Conservation (phyloP, 1,140 invertebrate species). For the Leptoteleia sp. region DNA sequence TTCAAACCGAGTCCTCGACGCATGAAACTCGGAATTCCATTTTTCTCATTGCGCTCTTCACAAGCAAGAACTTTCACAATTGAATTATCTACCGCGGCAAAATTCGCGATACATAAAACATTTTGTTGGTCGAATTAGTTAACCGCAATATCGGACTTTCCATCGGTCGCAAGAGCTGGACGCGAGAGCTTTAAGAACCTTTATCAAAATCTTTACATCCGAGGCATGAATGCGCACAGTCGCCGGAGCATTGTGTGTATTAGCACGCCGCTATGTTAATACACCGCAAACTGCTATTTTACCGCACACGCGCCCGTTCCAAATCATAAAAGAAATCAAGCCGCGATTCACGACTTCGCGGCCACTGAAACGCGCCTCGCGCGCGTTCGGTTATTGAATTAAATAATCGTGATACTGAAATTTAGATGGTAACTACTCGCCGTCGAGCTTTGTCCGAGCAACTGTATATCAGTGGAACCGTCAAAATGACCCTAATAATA, state of each 20-base stretch:
- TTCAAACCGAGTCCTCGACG: too few species aligned
- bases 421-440: background rate
- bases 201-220: background rate
- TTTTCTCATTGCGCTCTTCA: too few species aligned
- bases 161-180: too few species aligned
- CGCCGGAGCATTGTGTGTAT: slow-evolving; percentile 5
- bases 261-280: background rate
- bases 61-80: background rate
- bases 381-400: slow-evolving; percentile 8
- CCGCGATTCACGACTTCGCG: background rate
- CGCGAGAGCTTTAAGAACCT: background rate
- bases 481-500: slow-evolving; percentile 5
- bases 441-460: background rate
- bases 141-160: background rate
- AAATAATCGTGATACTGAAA: slow-evolving; percentile 15
- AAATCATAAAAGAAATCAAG: slow-evolving; percentile 5
- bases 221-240: background rate
- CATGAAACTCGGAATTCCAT: too few species aligned
- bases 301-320: background rate
- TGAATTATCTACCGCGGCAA: background rate
- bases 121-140: slow-evolving; percentile 3
- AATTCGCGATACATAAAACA: slow-evolving; percentile 3
- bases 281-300: background rate
- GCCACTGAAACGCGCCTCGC: background rate
- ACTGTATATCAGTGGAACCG: slow-evolving; percentile 1